Base-by-base conservation (phyloP, 2,888 invertebrate genomes). In the Sinohyriopsis cumingii region DNA sequence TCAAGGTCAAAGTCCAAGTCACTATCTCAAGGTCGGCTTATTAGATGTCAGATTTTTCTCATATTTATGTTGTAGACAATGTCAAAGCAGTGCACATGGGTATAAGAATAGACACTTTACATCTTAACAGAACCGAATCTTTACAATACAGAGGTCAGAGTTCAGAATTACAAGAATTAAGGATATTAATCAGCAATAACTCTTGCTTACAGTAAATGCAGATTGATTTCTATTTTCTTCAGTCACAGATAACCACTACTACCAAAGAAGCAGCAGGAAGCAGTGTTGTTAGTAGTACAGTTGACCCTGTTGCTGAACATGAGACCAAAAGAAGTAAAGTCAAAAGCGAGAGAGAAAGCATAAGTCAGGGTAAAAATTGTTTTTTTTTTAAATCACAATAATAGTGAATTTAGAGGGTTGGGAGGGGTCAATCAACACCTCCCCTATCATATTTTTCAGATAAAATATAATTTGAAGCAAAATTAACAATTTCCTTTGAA, bases 281-380 rank as follows among this genome's bases (percentile, higher is more conserved):
- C 66, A 87, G 88, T 71, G 91, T 91, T 71, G 90, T 91, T 71
- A 92, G 92, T 76, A 92, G 91, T 79, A 91, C 91, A 57, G 90
- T 91, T 71, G 84, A 85, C 55, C 76, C 77, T 20, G 63, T 73
- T 1, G 76, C 77, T 5, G 70, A 72, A 55, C 73, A 73, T 33
- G 86, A 87, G 53, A 68, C 73, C 67, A 84, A 84, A 73, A 81
- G 82, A 65, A 82, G 85, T 63, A 87, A 86, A 68, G 83, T 87
- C 60, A 87, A 87, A 73, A 83, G 84, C 65, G 86, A 87, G 71
- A 79, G 71, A 65, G 83, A 84, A n/a, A 64, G 60, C 22, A 25
- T n/a, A 9, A 68, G 64, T 67, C 67, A 67, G 59, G 72, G 75
- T 75, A 69, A 65, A 69, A 45, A 12, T 33, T 33, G 9, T 33